phyloP scores from a whole-genome alignment of 2,797 vertebrate species.

The Champsocephalus gunnari region DNA sequence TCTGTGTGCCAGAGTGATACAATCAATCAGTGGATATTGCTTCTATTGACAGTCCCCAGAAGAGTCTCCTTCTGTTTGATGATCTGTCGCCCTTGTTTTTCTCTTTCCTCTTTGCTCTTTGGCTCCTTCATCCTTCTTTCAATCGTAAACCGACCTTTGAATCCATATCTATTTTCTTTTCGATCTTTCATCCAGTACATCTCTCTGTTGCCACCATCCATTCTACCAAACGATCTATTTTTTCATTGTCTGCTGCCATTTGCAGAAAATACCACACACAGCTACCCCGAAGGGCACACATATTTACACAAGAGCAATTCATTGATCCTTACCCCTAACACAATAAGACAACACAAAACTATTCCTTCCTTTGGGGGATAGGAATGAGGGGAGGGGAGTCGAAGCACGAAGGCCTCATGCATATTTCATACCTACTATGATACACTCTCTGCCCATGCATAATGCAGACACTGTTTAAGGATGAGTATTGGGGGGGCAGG shows the following conservation, averaged over 20 bases:
- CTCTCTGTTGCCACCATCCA: conserved; percentile 25
- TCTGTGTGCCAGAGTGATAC: conserved; percentile 74
- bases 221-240: conserved; percentile 12
- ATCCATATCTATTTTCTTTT: conserved; percentile 33
- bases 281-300: conserved; percentile 12
- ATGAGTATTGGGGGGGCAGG: conserved; percentile 43
- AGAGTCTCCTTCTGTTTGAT: conserved; percentile 75
- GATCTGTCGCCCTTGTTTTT: conserved; percentile 49
- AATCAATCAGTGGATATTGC: conserved; percentile 86
- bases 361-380: conserved; percentile 57
- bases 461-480: conserved; percentile 78
- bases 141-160: conserved; percentile 45
- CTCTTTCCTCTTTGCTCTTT: conserved; percentile 3
- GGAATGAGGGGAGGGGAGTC: conserved; percentile 25
- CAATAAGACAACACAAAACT: conserved; percentile 72
- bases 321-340: conserved; percentile 69
- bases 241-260: conserved; percentile 40
- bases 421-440: conserved; percentile 82
- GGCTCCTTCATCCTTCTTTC: conserved; percentile 15
- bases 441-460: conserved; percentile 82
- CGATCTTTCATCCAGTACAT: conserved; percentile 32
- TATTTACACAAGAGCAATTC: conserved; percentile 26
- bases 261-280: conserved; percentile 35
- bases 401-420: conserved; percentile 67
- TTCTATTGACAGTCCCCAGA: conserved; percentile 81